Base-by-base conservation (phyloP, 1,140 invertebrate genomes). In the Chrysomallon squamiferum region DNA sequence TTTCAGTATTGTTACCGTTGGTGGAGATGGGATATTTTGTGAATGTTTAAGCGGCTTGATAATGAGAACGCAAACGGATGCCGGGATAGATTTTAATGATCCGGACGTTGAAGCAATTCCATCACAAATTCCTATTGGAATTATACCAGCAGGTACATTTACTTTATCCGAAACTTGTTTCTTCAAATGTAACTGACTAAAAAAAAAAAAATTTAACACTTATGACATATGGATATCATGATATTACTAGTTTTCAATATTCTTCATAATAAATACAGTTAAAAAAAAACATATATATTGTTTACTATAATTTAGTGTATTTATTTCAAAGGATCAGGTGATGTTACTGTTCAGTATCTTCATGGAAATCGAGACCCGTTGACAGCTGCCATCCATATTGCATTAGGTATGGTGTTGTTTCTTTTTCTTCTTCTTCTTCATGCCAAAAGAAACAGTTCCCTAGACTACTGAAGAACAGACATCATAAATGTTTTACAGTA, bases 1-100 rank as follows among this genome's bases (percentile, higher is more conserved):
- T 58, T 72, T 30, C 47, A 78, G 76, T 7, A 68, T 78, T 45
- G 65, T 78, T 0, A 66, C 68, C 11, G 68, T 78, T 6, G 76
- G 76, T 20, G 76, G 76, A 1, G 76, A 78, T 54, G 76, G 76
- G 3, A 59, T 76, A 30, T 71, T 71, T 60, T 71, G 67, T 20
- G 76, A 78, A 27, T 70, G 72, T 56, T 59, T 78, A 11, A 75
- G 72, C 49, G 72, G 70, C 7, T 45, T 76, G 32, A n/a, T 72
- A 1, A 43, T 60, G 6, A 62, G 70, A 25, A 32, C 60, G 9
- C 74, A 76, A 50, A 54, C 35, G 13, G 72, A 76, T 30, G 64
- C 52, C 7, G 56, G 66, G 0, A 61, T 76, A 15, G 69, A 78
- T 49, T 65, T 32, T n/a, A 61, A 76, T 43, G 62, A 73, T 9